Evolutionary conservation across 2,888 invertebrate species (phyloP), one percentile per base, ranked within the genome.

Genomic region (Andrena chrysosceles): DNA sequence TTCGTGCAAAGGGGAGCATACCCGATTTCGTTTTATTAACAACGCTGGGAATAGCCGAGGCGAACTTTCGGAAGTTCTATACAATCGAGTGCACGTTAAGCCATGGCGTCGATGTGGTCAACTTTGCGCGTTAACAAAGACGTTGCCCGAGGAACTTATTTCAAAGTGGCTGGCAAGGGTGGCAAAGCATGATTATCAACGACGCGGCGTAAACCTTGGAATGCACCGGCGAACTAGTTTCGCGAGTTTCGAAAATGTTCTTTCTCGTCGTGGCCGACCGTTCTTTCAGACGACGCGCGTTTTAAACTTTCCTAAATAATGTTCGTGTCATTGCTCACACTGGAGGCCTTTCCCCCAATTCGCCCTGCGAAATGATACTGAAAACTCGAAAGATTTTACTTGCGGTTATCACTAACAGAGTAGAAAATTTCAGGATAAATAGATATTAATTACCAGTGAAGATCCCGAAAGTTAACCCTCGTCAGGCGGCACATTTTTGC

Each of bases 121-220:
- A 81, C 81, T 73, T 81, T 10, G 23, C 73, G 31, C 68, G 80
- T 81, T 80, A 81, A 81, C 81, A 73, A 80, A 81, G 81, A 73
- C 81, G 67, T 81, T 63, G 49, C 29, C 26, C 10, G 29, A n/a
- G 52, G 29, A 67, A 81, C 81, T 81, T 81, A 80, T 81, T 69
- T 56, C 56, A 48, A 82, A 82, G 81, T 81, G 69, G 26, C 49
- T 8, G 42, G 5, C 54, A 8, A 48, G 7, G 54, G 69, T 81
- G 70, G 68, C 81, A 74, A 81, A 74, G 69, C 68, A 56, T 81
- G 81, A 80, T 81, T 81, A 81, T 68, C 56, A 31, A 52, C 63
- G 56, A 66, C 35, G 35, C 6, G 13, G 26, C 66, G 80, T 35
- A 49, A 68, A 79, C 52, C 80, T 56, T 54, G 20, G 26, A 60